Percentiles rank a stretch among this genome's conserved stretches.
Conservation (phyloP, 2,797 vertebrate genomes). For the Borostomias antarcticus region DNA sequence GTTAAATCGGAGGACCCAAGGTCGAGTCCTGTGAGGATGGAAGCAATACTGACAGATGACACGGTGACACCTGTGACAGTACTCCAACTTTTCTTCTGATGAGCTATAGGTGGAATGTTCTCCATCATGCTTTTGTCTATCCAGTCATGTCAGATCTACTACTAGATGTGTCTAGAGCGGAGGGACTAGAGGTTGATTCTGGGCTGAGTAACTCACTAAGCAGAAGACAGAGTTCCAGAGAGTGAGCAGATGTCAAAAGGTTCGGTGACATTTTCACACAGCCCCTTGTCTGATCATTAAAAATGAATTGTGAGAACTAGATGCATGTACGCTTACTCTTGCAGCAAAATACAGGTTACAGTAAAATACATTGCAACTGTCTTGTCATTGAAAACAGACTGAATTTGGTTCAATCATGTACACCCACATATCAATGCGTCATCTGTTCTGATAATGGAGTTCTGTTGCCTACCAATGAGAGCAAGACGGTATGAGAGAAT, state of each 20-base stretch:
- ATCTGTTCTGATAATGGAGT: conserved; percentile 28
- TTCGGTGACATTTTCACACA: not conserved
- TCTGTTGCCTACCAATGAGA: conserved; percentile 37
- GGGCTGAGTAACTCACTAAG: not conserved
- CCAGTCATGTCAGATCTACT: no score
- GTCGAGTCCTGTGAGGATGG: no score
- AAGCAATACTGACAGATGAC: no score
- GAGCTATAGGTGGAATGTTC: no score
- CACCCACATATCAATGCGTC: conserved; percentile 55
- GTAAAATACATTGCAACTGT: conserved; percentile 75
- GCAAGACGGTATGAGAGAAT: conserved; percentile 43
- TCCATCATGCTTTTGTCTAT: no score
- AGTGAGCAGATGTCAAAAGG: not conserved
- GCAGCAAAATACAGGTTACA: conserved; percentile 78
- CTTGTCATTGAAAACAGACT: conserved; percentile 67
- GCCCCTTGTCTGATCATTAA: not conserved
- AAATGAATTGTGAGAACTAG: conserved; percentile 37
- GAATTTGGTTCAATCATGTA: conserved; percentile 70
- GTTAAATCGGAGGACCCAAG: no score
- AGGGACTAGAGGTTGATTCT: not conserved
- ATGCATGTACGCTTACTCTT: conserved; percentile 61
- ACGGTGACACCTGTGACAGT: no score
- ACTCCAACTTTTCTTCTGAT: no score
- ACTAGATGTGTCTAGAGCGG: not conserved
- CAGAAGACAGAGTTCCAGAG: not conserved